Evolutionary conservation across 2,797 vertebrate genomes (phyloP).

Genomic region (Sphenopsis melanotis): DNA sequence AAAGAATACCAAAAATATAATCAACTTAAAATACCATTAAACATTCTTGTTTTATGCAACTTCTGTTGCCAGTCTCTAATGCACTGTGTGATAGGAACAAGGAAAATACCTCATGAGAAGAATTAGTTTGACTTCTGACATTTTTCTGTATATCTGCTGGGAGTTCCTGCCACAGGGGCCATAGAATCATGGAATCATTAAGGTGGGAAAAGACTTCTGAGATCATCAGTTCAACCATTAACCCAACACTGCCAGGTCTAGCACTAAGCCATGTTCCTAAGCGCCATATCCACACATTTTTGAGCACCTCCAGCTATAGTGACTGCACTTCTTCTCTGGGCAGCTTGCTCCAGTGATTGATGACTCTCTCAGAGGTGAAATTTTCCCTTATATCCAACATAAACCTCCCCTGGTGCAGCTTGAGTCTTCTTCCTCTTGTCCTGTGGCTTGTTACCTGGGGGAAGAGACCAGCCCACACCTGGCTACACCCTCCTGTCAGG

Average conservation of each 20-base stretch:
- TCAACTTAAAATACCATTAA: background rate
- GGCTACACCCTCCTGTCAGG: background rate
- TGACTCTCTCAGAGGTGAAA: background rate
- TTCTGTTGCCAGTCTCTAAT: background rate
- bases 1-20: background rate
- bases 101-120: background rate
- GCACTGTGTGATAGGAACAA: background rate
- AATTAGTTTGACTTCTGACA: background rate
- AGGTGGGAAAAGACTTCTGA: background rate
- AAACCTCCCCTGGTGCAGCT: background rate
- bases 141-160: background rate
- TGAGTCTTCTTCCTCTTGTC: background rate
- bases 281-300: background rate
- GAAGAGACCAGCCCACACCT: rapidly evolving
- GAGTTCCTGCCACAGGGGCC: background rate
- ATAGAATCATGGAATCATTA: background rate
- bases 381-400: background rate
- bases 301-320: background rate
- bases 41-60: background rate
- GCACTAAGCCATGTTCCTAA: rapidly evolving
- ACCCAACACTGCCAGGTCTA: background rate
- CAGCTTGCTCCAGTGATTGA: background rate
- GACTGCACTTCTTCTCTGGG: background rate
- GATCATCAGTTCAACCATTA: background rate
- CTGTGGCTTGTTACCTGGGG: rapidly evolving